A percentile compares a stretch with the other conserved stretches of the same genome.
phyloP scores from a whole-genome alignment of 2,888 invertebrate species.

The Amiota minor region DNA sequence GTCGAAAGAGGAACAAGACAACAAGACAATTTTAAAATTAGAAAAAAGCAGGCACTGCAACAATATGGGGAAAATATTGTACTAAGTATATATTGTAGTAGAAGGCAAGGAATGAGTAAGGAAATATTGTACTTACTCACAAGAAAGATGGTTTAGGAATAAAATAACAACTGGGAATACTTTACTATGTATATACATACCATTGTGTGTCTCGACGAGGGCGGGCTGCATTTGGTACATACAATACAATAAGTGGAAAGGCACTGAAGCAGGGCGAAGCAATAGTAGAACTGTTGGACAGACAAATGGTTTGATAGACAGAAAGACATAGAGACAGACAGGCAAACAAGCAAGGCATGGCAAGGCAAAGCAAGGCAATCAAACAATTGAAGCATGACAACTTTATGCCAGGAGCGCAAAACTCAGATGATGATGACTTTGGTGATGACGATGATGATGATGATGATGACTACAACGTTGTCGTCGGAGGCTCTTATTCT shows the following conservation, averaged over 20 bases:
- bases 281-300: no score
- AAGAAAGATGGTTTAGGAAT: slow-evolving; percentile 23
- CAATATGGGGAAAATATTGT: not conserved
- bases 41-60: slow-evolving; percentile 16
- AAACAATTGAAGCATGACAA: slow-evolving; percentile 40
- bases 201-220: slow-evolving; percentile 24
- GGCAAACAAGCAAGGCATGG: not conserved
- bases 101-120: slow-evolving; percentile 40
- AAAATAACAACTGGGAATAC: slow-evolving; percentile 28
- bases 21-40: slow-evolving; percentile 63
- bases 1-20: slow-evolving; percentile 44
- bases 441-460: not conserved
- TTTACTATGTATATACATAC: not conserved
- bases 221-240: not conserved
- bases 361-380: slow-evolving; percentile 57
- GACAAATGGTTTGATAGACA: no score
- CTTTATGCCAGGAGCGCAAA: slow-evolving; percentile 59
- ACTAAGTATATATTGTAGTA: slow-evolving; percentile 17
- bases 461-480: not conserved
- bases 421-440: slow-evolving; percentile 8
- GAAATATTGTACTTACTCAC: slow-evolving; percentile 2
- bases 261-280: no score
- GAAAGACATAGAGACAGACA: not conserved
- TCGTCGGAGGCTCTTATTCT: no score
- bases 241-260: no score